These are phyloP conservation scores for Leptoclinus maculatus DNA, from an alignment of 2,797 vertebrate genomes.

Conservation along the genomic window DNA sequence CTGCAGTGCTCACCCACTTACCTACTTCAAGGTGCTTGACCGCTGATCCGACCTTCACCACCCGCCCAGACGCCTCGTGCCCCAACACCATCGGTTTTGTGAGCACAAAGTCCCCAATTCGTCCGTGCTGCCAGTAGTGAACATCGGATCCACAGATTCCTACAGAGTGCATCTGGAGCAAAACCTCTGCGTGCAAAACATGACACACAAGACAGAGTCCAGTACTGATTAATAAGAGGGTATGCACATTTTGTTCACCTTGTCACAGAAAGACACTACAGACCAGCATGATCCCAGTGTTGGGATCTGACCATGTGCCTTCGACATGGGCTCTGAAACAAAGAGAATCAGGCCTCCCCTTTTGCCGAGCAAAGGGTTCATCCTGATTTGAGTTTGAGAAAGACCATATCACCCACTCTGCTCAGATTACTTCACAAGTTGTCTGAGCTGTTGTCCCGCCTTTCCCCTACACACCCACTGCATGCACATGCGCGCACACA, in stretches of 20 bases:
- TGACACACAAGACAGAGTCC: not conserved
- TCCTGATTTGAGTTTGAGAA: no score
- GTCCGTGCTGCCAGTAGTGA: conserved; percentile 94
- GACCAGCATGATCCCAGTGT: not conserved
- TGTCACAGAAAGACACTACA: not conserved
- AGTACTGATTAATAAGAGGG: not conserved
- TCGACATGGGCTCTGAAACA: no score
- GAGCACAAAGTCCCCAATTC: conserved; percentile 90
- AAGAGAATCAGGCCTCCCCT: no score
- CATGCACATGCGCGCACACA: no score
- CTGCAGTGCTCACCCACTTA: conserved; percentile 58
- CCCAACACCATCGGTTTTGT: conserved; percentile 93
- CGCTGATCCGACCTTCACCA: conserved; percentile 88
- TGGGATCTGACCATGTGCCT: no score
- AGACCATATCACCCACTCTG: no score
- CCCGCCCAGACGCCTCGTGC: conserved; percentile 92
- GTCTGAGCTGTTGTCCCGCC: no score
- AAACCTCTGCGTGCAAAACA: conserved; percentile 85
- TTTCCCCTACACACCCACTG: no score
- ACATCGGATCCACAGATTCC: conserved; percentile 97
- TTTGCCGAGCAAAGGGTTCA: no score
- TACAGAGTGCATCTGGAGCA: conserved; percentile 95
- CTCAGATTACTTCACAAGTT: no score
- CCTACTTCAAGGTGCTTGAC: conserved; percentile 92
- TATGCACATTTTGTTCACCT: not conserved